Evolutionary conservation across 2,888 invertebrate species (phyloP).

Genomic region (Siphonodentalium dalli): DNA sequence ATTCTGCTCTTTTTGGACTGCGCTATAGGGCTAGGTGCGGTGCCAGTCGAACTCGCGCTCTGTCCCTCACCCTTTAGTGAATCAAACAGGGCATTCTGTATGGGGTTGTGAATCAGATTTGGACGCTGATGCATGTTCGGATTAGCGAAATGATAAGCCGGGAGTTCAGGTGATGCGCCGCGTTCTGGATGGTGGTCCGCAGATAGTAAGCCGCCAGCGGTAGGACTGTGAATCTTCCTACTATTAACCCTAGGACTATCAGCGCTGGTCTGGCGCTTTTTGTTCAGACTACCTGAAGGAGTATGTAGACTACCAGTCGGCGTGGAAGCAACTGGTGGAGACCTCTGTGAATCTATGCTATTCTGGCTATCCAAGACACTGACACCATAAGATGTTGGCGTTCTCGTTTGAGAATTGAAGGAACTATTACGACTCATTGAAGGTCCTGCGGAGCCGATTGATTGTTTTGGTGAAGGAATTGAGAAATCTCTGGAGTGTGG

Average conservation of each 20-base stretch:
- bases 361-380: slow-evolving; percentile 31
- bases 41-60: no score
- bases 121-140: slow-evolving; percentile 38
- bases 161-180: slow-evolving; percentile 58
- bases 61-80: slow-evolving; percentile 45
- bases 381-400: slow-evolving; percentile 21
- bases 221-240: slow-evolving; percentile 44
- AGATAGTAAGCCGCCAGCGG: slow-evolving; percentile 43
- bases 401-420: slow-evolving; percentile 29
- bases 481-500: slow-evolving; percentile 30
- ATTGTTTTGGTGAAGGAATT: neutral
- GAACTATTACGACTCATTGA: slow-evolving; percentile 30
- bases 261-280: slow-evolving; percentile 39
- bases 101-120: slow-evolving; percentile 9
- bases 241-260: slow-evolving; percentile 42
- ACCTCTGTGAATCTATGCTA: slow-evolving; percentile 27
- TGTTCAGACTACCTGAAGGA: slow-evolving; percentile 57
- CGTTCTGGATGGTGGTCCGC: slow-evolving; percentile 39
- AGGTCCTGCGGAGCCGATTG: slow-evolving; percentile 10
- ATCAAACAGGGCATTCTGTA: slow-evolving; percentile 54
- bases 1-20: no score
- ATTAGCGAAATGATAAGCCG: slow-evolving; percentile 60
- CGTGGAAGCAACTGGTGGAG: no score
- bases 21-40: no score
- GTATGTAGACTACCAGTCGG: slow-evolving; percentile 50